Evolutionary conservation across 2,888 invertebrate species (phyloP), one percentile per base, ranked within the genome.

Genomic region (Caradrina clavipalpis): DNA sequence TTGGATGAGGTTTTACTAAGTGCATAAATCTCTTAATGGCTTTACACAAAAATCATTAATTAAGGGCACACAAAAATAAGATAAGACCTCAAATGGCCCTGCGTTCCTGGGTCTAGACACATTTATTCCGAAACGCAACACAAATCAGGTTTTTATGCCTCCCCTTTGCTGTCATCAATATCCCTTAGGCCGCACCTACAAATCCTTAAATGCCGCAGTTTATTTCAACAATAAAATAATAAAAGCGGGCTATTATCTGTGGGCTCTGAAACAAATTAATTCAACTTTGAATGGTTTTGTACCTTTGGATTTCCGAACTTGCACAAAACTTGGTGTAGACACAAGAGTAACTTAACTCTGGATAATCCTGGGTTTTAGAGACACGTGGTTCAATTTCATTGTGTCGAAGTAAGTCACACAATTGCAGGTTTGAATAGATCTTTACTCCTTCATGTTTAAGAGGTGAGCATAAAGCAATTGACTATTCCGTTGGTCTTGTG

Each of bases 151-250:
- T 63, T 82, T 58, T 69, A 80, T 76, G 19, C 80, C 80, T 69
- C 71, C 83, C 76, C 53, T 83, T 71, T 45, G 54, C 61, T 83
- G 83, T 82, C 76, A 71, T 80, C 80, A 83, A 80, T 82, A 83
- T 75, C 63, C 69, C 61, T 69, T 67, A 79, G 59, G 60, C 62
- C 35, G 58, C 57, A 53, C 58, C 55, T 68, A 82, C 64, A 79
- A 69, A 67, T 62, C 70, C 61, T 63, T 79, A 70, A 80, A 80
- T 63, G 47, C 78, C 45, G 6, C 74, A 39, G 63, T 82, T 79
- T 82, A 67, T 69, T 73, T 66, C 60, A 56, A 78, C 79, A 82
- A 65, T 64, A 61, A 82, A 82, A 82, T 79, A 70, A 65, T 78
- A 78, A 56, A 59, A 79, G 47, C 56, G 8, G n/a, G 61, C 66